Base-by-base conservation (phyloP, 2,888 invertebrate species). In the Ophion ventricosus region DNA sequence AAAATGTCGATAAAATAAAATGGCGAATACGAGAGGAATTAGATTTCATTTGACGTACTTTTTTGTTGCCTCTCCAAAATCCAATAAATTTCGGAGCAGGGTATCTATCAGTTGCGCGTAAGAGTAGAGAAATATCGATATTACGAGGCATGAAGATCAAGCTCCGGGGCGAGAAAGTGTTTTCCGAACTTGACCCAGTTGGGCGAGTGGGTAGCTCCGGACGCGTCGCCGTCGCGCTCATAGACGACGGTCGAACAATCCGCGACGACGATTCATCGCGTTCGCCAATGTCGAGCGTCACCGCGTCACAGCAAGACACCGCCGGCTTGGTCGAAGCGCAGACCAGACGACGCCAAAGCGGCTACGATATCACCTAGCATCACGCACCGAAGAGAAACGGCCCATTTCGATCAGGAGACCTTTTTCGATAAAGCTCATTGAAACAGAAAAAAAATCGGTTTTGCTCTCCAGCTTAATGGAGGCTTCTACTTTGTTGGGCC, bases 181-280 rank as follows among this genome's bases (percentile, higher is more conserved):
- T 85, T 80, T 76, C 80, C 79, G 85, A 85, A 85, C 85, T 85
- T 85, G 85, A 85, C 85, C 85, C 80, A 85, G 82, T 85, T 85
- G 54, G 49, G 78, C 67, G 69, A 54, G 74, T 54, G 54, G 49
- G 35, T 75, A 75, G 61, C 64, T 29, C 49, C 75, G 56, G 75
- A 64, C 75, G 64, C 80, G 80, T 72, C 70, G 69, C 35, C 59
- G 73, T 66, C 74, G 67, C 17, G 59, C 54, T 43, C 66, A 72
- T 43, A 61, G 70, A 26, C 69, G 69, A 66, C 23, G 49, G 70
- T 56, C 57, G 25, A 54, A 23, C 40, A 35, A 63, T 54, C 70
- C 40, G 61, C 78, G 70, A 54, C 78, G 70, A 72, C 82, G 67
- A 77, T 66, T 82, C 82, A 78, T 78, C 77, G 61, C 72, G 43